These are phyloP conservation scores for Temnothorax unifasciatus DNA, from an alignment of 2,888 invertebrate genomes.

Conservation along the genomic window DNA sequence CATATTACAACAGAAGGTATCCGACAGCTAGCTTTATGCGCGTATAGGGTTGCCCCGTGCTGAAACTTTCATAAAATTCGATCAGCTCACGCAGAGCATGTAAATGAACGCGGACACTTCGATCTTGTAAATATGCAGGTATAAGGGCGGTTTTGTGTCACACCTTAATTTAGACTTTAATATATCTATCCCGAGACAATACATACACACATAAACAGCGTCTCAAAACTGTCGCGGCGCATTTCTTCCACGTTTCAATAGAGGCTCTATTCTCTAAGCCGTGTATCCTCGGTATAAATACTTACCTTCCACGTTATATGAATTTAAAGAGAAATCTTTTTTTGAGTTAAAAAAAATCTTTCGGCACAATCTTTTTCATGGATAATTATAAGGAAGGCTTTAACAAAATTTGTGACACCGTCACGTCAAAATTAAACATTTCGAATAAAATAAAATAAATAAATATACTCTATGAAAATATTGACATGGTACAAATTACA, in stretches of 20 bases:
- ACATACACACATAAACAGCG: background rate
- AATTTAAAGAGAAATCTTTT: background rate
- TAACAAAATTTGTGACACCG: background rate
- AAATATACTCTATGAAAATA: slow-evolving; percentile 1
- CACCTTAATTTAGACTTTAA: slow-evolving; percentile 36
- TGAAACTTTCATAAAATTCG: slow-evolving; percentile 53
- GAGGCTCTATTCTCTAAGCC: background rate
- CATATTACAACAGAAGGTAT: slow-evolving; percentile 49
- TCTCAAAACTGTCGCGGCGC: background rate
- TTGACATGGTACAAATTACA: background rate
- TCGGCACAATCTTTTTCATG: background rate
- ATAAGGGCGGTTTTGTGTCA: slow-evolving; percentile 5
- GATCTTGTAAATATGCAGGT: slow-evolving; percentile 39
- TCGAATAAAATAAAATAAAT: background rate
- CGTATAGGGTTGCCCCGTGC: slow-evolving; percentile 5
- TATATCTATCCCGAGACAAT: slow-evolving; percentile 15
- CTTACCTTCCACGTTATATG: background rate
- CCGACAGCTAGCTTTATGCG: slow-evolving; percentile 27
- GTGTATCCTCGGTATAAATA: slow-evolving; percentile 3
- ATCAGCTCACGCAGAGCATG: slow-evolving; percentile 38
- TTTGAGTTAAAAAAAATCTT: background rate
- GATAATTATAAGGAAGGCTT: background rate
- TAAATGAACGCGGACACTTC: slow-evolving; percentile 50
- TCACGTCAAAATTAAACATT: background rate
- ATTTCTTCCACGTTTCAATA: background rate